Percentiles rank a stretch among this genome's conserved stretches.
Evolutionary conservation across 2,797 vertebrate genomes (phyloP).

Genomic region (Poecilia gillii): DNA sequence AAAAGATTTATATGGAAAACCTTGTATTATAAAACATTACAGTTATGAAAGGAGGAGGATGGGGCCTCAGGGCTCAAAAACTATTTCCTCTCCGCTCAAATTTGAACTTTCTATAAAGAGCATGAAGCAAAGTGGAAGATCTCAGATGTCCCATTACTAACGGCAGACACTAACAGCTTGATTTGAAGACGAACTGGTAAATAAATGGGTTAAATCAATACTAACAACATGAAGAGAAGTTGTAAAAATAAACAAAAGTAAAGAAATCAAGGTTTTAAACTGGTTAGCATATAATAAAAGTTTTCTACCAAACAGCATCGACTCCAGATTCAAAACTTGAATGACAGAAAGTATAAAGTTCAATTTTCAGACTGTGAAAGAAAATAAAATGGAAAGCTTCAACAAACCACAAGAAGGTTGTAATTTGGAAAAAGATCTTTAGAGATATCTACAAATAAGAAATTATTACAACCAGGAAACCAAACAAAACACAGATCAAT

Average conservation of each 20-base stretch:
- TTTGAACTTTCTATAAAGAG: neutral
- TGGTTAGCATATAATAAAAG: neutral
- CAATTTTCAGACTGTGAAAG: too few relatives aligned
- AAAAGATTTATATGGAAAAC: neutral
- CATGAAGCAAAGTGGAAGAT: neutral
- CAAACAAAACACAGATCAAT: too few relatives aligned
- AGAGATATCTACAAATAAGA: too few relatives aligned
- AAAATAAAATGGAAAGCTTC: too few relatives aligned
- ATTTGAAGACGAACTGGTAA: neutral
- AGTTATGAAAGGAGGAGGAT: neutral
- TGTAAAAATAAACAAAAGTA: neutral
- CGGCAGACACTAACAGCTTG: neutral
- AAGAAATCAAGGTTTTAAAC: neutral
- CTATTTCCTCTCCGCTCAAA: neutral
- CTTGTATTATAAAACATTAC: neutral
- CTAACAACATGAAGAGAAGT: neutral
- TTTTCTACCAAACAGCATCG: neutral
- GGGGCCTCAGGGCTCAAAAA: neutral
- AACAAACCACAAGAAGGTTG: too few relatives aligned
- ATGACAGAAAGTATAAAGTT: too few relatives aligned
- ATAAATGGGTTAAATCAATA: neutral
- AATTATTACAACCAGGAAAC: too few relatives aligned
- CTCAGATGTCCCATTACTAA: neutral
- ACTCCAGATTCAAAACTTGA: too few relatives aligned
- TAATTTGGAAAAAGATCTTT: too few relatives aligned